phyloP scores from a whole-genome alignment of 2,113 vertebrate species.

The Bagarius yarrelli region DNA sequence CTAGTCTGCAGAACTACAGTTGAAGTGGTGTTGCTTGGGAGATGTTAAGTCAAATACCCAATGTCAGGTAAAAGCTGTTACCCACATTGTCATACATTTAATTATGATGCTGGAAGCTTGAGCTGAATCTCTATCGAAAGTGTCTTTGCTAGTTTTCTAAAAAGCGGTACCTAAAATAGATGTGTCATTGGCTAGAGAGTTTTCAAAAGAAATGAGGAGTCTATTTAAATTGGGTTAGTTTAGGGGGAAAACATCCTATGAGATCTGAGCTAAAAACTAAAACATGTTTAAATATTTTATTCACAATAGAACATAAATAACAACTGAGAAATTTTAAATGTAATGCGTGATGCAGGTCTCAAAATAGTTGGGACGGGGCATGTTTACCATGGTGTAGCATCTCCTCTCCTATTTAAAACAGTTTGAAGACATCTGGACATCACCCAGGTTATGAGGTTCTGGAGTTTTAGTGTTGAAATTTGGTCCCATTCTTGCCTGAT shows the following conservation, averaged over 20 bases:
- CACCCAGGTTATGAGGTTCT: too few species aligned
- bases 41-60: not conserved
- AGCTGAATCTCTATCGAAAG: not conserved
- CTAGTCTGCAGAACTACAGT: slow-evolving; percentile 7
- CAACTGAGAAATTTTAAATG: too few species aligned
- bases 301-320: too few species aligned
- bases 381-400: too few species aligned
- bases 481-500: too few species aligned
- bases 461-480: too few species aligned
- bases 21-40: not conserved
- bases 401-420: too few species aligned
- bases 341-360: too few species aligned
- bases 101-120: not conserved
- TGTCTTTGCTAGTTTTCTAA: not conserved
- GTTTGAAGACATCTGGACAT: too few species aligned
- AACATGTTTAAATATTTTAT: too few species aligned
- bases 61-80: slow-evolving; percentile 12
- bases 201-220: not conserved
- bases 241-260: not conserved
- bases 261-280: not conserved
- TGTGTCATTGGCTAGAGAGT: not conserved
- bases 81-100: not conserved
- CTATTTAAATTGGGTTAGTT: not conserved
- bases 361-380: too few species aligned
- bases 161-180: not conserved